Evolutionary conservation across 2,113 vertebrate genomes (phyloP).

Genomic region (Notothenia rossii): DNA sequence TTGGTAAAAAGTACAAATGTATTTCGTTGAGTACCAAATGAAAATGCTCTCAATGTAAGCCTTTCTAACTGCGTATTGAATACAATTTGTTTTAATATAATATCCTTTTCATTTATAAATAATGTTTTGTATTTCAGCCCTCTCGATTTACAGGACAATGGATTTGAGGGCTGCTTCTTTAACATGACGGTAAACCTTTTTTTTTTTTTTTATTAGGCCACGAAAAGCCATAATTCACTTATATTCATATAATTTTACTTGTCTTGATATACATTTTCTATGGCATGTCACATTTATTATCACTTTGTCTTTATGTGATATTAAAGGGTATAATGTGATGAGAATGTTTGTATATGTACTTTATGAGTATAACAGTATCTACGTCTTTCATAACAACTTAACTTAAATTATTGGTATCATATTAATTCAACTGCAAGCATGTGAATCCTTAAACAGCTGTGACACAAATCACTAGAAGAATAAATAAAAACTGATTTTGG

Average conservation of each 20-base stretch:
- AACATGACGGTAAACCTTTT: slow-evolving; percentile 37
- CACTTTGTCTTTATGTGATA: background rate
- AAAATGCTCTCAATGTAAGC: no score
- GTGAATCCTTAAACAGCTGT: no score
- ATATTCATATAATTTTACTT: background rate
- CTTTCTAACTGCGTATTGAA: background rate
- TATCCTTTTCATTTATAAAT: no score
- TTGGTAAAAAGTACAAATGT: no score
- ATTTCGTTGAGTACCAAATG: no score
- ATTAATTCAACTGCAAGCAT: background rate
- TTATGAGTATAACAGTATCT: no score
- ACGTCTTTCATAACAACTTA: no score
- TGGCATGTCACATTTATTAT: background rate
- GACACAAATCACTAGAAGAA: no score
- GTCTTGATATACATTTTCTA: background rate
- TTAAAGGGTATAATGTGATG: background rate
- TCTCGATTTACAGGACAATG: background rate
- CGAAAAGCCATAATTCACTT: background rate
- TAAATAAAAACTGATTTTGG: background rate
- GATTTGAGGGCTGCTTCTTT: background rate
- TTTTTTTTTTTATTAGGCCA: background rate
- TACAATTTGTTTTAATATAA: background rate
- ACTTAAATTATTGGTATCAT: background rate
- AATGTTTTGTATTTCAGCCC: slow-evolving; percentile 21
- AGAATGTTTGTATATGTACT: background rate